Conservation (phyloP, 2,888 invertebrate genomes). For the Dastarcus helophoroides region DNA sequence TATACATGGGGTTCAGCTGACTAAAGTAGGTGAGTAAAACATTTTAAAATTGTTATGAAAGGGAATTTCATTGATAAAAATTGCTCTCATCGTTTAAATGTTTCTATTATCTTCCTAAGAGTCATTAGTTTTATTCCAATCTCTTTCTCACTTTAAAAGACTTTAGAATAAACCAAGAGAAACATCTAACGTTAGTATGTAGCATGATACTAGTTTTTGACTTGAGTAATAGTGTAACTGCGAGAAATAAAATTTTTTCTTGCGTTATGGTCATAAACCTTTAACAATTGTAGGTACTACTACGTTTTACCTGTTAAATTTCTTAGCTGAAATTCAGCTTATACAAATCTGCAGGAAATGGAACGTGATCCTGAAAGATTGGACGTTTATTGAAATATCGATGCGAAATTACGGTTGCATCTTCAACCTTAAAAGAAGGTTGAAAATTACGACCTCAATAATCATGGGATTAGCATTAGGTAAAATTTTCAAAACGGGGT, state of each 20-base stretch:
- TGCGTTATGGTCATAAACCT: neutral
- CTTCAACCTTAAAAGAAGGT: constrained; percentile 21
- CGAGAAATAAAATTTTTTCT: neutral
- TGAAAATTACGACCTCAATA: constrained; percentile 23
- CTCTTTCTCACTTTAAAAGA: no score
- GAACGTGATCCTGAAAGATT: constrained; percentile 25
- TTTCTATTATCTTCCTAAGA: no score
- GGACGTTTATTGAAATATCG: constrained; percentile 28
- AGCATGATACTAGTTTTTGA: no score
- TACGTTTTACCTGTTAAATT: constrained; percentile 26
- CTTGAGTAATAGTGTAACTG: no score
- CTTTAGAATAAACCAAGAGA: no score
- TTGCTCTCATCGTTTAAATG: no score
- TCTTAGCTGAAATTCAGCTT: constrained; percentile 22
- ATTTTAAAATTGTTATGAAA: no score
- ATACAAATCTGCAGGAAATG: constrained; percentile 23
- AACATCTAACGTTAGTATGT: no score
- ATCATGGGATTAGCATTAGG: constrained; percentile 29
- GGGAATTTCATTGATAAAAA: neutral
- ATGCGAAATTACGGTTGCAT: constrained; percentile 21
- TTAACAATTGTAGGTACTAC: constrained; percentile 23
- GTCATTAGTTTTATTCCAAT: no score
- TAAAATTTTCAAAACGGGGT: constrained; percentile 14
- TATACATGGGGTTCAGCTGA: constrained; percentile 22
- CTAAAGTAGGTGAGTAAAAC: constrained; percentile 27